Evolutionary conservation across 2,797 vertebrate genomes (phyloP), one percentile per base, ranked within the genome.

Genomic region (Phataginus tetradactyla): DNA sequence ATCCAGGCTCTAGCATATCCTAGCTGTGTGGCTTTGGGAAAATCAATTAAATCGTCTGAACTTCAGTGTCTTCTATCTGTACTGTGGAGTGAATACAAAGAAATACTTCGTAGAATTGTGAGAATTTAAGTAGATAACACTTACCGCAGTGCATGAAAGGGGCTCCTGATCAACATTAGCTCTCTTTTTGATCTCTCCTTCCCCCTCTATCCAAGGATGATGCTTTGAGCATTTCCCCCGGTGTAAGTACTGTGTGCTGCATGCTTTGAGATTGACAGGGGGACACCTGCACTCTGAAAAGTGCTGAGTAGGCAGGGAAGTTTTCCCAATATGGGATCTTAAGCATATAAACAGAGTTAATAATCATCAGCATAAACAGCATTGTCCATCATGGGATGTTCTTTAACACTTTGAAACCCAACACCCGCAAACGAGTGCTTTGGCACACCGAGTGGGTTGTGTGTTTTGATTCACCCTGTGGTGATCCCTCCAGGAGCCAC

Each of bases 291-390:
- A 15, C 45, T 20, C 23, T 87, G 61, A 64, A 59, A 34, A 94
- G 79, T 39, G 53, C 77, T 83, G 79, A 11, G 27, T 93, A 61
- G 86, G 91, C 61, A 90, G 91, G 57, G 57, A 91, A 81, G 93
- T 93, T 96, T 94, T 51, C 79, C 68, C 91, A 90, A 1, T 57
- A 29, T 9, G 4, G 17, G 42, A 37, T 57, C 42, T 45, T 91
- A 95, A 92, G 71, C 74, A 34, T 75, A 32, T 94, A 91, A 95
- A 89, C 68, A 94, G 78, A 89, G 81, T 79, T 95, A 71, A 83
- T 66, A 39, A 57, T 32, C 63, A 94, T 23, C 78, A 75, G 27
- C 78, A 91, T 59, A 85, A 96, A 69, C 61, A 94, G 42, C 72
- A 57, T 9, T 63, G 83, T 51, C 66, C 71, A 77, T 78, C 72